Base-by-base conservation (phyloP, 2,888 invertebrate species). In the Leptinotarsa peninsularis region DNA sequence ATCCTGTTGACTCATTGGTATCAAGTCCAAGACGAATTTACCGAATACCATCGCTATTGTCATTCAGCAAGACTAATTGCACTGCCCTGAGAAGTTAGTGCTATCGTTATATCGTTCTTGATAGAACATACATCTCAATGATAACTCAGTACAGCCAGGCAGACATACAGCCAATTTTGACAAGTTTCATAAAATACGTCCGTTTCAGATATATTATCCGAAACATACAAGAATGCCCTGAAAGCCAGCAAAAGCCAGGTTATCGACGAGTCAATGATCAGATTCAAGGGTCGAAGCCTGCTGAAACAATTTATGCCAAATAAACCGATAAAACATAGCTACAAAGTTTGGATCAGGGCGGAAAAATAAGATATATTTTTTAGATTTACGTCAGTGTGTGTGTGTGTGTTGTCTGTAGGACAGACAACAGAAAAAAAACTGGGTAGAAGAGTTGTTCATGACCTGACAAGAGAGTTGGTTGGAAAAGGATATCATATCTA, bases 321-420 rank as follows among this genome's bases (percentile, higher is more conserved):
- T 4, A 58, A 58, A 18, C 18, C 58, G 14, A 58, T 58, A 18
- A 58, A 58, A 21, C 18, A 23, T n/a, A 13, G 56, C 21, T 56
- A 56, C 77, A 85, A 84, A 76, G 78, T 82, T n/a, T 81, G 80
- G 82, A 73, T 77, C 27, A 27, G 77, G 49, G 77, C 78, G 27
- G 77, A 79, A 58, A 21, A 72, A 66, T 67, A 21, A 27, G 81
- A 13, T 82, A 78, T 74, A 27, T 82, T 80, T 74, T 49, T n/a
- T n/a, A 43, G 71, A 81, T 82, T 52, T 84, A 85, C 74, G 81
- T 82, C 33, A 84, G 79, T 52, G 78, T 75, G 69, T 18, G 18
- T 18, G 18, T 18, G 18, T 18, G 18, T 18, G 18, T 18, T 18
- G 18, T 18, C 18, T 18, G 56, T 68, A 14, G 72, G 33, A 17